Conservation (phyloP, 2,888 invertebrate genomes). For the Malthinus flaveolus region DNA sequence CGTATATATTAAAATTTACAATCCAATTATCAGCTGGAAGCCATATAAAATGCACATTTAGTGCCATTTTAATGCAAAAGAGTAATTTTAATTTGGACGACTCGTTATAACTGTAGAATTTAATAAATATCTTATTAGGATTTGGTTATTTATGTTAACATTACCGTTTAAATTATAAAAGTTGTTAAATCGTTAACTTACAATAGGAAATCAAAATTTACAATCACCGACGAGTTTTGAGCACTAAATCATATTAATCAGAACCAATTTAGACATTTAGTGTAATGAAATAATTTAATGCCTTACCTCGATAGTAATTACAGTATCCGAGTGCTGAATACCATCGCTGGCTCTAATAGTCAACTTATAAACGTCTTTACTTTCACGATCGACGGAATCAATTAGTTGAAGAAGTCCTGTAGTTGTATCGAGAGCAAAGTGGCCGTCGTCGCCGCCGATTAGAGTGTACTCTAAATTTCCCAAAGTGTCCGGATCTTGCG, state of each 20-base stretch:
- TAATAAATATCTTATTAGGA: too few relatives aligned
- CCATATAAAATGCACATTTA: too few relatives aligned
- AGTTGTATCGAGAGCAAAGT: constrained; percentile 72
- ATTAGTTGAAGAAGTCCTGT: constrained; percentile 75
- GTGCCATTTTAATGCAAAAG: too few relatives aligned
- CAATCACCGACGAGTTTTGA: too few relatives aligned
- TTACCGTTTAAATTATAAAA: too few relatives aligned
- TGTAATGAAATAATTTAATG: constrained; percentile 27
- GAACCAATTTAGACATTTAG: not conserved
- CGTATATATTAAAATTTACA: too few relatives aligned
- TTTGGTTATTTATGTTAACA: too few relatives aligned
- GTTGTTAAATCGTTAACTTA: too few relatives aligned
- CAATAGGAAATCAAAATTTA: too few relatives aligned
- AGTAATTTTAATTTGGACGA: too few relatives aligned
- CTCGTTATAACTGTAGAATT: too few relatives aligned
- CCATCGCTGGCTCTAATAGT: constrained; percentile 87
- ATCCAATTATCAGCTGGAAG: too few relatives aligned
- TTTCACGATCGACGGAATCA: constrained; percentile 84
- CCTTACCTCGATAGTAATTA: constrained; percentile 77
- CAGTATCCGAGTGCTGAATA: constrained; percentile 79
- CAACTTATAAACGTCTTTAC: constrained; percentile 75
- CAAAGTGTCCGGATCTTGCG: constrained; percentile 84
- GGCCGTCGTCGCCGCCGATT: constrained; percentile 65
- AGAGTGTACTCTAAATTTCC: constrained; percentile 77
- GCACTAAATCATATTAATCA: not conserved